Evolutionary conservation across 2,888 invertebrate genomes (phyloP), one percentile per base, ranked within the genome.

Genomic region (Temnothorax ravouxi): DNA sequence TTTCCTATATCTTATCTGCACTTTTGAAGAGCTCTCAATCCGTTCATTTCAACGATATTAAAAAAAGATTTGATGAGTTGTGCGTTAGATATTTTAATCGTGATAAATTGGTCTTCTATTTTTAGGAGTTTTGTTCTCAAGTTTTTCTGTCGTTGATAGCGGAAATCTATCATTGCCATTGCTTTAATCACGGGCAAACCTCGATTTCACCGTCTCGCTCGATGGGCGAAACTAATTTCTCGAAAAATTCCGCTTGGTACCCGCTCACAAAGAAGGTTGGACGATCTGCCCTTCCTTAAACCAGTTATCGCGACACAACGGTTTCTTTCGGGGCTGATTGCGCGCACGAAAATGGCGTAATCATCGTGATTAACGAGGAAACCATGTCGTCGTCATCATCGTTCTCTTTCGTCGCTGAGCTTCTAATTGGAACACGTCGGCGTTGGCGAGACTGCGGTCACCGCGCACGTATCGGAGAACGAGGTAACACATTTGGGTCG

Each of bases 361-460:
- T 92, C 86, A 88, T 84, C 84, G 88, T 91, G 91, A 91, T 91
- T 91, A 91, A 92, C 92, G 90, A 91, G 90, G 74, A 88, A 91
- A 89, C 84, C 81, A 84, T 89, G 90, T 88, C 85, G 82, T 59
- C 83, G 81, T 74, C 47, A 47, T 62, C 76, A 77, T 67, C 84
- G 77, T 64, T 64, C 66, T 67, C 76, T 54, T 72, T 69, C 64
- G 81, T 34, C 79, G 82, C 44, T 52, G 61, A 54, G 74, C 59
- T 75, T 52, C 77, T 74, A 85, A 66, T 64, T 66, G 77, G 85
- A 79, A 72, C 80, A 59, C 67, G 74, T 79, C 69, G 77, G 9
- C 69, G 77, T 74, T 84, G 66, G 75, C 50, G 87, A 52, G 77
- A 84, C 69, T n/a, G 61, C 38, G 44, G 47, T 77, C 61, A 83